Evolutionary conservation across 2,797 vertebrate genomes (phyloP).

Genomic region (Sarcoramphus papa): DNA sequence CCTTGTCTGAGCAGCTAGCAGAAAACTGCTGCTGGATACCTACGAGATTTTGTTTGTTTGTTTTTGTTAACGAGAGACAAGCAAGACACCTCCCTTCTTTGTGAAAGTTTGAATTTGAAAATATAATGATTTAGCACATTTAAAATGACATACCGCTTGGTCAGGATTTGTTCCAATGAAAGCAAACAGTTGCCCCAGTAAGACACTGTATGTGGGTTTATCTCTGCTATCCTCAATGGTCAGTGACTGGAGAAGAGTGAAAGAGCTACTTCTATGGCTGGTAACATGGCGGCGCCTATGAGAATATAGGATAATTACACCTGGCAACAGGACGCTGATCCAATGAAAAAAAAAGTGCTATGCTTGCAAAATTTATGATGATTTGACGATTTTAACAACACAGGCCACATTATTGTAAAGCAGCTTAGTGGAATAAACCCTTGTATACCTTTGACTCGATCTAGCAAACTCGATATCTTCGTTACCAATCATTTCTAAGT

Average conservation of each 20-base stretch:
- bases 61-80: background rate
- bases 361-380: background rate
- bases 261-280: constrained; percentile 95
- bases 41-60: background rate
- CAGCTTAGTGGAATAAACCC: background rate
- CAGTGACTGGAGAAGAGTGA: constrained; percentile 93
- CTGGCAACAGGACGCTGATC: background rate
- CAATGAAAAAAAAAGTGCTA: rapidly evolving
- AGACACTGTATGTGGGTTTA: constrained; percentile 94
- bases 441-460: constrained; percentile 82
- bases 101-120: background rate
- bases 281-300: constrained; percentile 87
- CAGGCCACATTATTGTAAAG: rapidly evolving
- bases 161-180: constrained; percentile 97
- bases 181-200: constrained; percentile 96
- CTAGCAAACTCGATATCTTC: constrained; percentile 95
- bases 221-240: constrained; percentile 90
- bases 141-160: constrained; percentile 82
- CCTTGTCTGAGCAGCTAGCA: constrained; percentile 93
- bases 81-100: background rate
- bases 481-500: constrained; percentile 97
- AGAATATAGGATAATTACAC: background rate
- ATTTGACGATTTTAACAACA: background rate
- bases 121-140: background rate
- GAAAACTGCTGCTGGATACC: constrained; percentile 97